Base-by-base conservation (phyloP, 2,113 vertebrate genomes). In the Ibidorhyncha struthersii region DNA sequence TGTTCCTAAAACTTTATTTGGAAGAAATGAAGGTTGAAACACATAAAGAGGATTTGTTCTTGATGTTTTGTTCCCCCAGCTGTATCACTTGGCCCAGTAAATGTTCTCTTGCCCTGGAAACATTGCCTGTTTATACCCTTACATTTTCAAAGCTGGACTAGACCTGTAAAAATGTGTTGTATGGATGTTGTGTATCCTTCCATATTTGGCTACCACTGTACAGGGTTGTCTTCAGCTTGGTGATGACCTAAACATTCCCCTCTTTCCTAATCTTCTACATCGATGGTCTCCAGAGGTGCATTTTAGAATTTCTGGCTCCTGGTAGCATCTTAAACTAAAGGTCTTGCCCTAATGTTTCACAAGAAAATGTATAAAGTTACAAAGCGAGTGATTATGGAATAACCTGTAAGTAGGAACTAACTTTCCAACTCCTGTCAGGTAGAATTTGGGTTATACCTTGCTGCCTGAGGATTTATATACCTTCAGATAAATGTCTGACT, bases 401-500 rank as follows among this genome's bases (percentile, higher is more conserved):
- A 94, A 49, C 17, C 56, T 4, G 1, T 86, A 82, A 78, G 20
- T 69, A 79, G 25, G 30, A 91, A 38, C 21, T 41, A 76, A 52
- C 30, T 95, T 93, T 52, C 58, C 53, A 73, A 90, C 56, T 93
- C 66, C 61, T 77, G 25, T 80, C 19, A 85, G 52, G 22, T 49
- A 49, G 74, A 83, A 76, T 69, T 36, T 85, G 43, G 40, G 52
- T 89, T 58, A 25, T 83, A 45, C 12, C 32, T 89, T 82, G 38
- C 30, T 94, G 49, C 49, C 81, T 96, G 56, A 66, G 47, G 79
- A 65, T 72, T 89, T 89, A 65, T 84, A 79, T 27, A 56, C 22
- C 38, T 72, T 82, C 83, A 93, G 36, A 94, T 36, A 69, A 91
- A 91, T 76, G 61, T 85, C 93, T 94, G 79, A 61, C 52, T 76